Evolutionary conservation across 37 sponge, comb jelly and placozoan genomes (phyloP).

Genomic region (Geodia barretti): DNA sequence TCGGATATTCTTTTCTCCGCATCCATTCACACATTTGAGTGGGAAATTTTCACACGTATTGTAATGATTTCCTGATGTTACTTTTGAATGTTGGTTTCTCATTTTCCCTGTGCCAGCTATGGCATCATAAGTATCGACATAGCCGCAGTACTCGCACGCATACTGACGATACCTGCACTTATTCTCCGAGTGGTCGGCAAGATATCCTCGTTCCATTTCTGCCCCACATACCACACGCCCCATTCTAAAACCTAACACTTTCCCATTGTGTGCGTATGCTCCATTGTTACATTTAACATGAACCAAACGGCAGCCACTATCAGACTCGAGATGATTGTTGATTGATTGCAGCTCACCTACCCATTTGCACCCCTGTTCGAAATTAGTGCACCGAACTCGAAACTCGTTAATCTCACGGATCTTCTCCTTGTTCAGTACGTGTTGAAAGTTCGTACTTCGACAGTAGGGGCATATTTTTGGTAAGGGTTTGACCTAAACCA

Average conservation of each 20-base stretch:
- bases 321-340: background rate
- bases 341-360: background rate
- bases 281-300: background rate
- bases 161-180: slow-evolving; percentile 2
- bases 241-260: too few relatives aligned
- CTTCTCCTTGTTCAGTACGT: slow-evolving; percentile 12
- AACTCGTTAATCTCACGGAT: slow-evolving; percentile 13
- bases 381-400: slow-evolving; percentile 1
- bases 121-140: background rate
- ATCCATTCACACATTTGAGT: slow-evolving; percentile 10
- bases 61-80: background rate
- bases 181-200: background rate
- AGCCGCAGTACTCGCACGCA: slow-evolving; percentile 12
- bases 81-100: background rate
- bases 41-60: background rate
- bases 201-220: background rate
- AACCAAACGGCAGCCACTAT: background rate
- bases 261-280: too few relatives aligned
- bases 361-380: slow-evolving; percentile 16
- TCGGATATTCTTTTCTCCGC: background rate
- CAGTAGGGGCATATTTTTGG: slow-evolving; percentile 14
- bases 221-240: background rate
- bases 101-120: background rate
- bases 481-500: background rate
- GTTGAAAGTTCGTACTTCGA: background rate